Percentiles rank a stretch among this genome's conserved stretches.
Evolutionary conservation across 2,797 vertebrate genomes (phyloP).

Genomic region (Alfaro cultratus): DNA sequence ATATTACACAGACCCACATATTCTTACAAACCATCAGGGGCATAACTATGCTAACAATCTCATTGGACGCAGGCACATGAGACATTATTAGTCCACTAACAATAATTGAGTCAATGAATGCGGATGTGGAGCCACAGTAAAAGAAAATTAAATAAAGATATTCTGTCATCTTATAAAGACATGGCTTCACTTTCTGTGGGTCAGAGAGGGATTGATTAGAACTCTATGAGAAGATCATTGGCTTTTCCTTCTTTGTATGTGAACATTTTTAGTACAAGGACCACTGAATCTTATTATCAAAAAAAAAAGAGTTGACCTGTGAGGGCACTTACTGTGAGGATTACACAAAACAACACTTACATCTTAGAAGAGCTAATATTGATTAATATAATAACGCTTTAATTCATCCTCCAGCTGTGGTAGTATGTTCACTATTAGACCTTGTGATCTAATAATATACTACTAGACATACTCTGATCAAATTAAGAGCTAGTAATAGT

Average conservation of each 20-base stretch:
- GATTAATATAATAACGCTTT: background rate
- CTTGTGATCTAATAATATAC: background rate
- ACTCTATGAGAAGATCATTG: constrained; percentile 19
- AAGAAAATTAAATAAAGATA: constrained; percentile 1
- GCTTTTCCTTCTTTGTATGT: constrained; percentile 3
- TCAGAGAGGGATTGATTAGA: constrained; percentile 31
- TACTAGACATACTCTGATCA: background rate
- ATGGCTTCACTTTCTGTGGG: constrained; percentile 41
- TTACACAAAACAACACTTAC: background rate
- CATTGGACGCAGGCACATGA: constrained; percentile 51
- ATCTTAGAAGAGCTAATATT: background rate
- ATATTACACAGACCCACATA: background rate
- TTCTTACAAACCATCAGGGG: constrained; percentile 5
- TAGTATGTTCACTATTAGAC: background rate
- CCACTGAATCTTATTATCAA: constrained; percentile 36
- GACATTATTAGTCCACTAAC: constrained; percentile 48
- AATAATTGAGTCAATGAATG: constrained; percentile 58
- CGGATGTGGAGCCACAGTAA: constrained; percentile 45
- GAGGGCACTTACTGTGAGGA: background rate
- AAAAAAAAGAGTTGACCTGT: constrained; percentile 14
- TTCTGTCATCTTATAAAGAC: constrained; percentile 42
- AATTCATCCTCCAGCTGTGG: background rate
- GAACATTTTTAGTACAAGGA: constrained; percentile 15
- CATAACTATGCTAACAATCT: constrained; percentile 47
- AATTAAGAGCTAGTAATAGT: background rate